Evolutionary conservation across 2,113 vertebrate species (phyloP).

Genomic region (Eretmodus cyanostictus): DNA sequence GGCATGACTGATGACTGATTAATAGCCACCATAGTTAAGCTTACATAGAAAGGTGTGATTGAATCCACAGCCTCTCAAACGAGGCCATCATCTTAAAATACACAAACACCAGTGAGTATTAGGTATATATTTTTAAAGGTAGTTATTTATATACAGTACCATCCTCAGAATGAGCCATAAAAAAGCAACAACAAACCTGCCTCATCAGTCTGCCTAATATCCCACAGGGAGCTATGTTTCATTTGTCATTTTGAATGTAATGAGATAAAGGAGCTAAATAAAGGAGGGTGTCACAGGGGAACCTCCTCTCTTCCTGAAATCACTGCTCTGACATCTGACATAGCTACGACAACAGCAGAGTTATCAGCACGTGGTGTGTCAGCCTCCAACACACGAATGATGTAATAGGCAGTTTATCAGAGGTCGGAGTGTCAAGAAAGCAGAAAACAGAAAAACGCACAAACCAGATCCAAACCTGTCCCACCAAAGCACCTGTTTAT

Average conservation of each 20-base stretch:
- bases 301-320: constrained; percentile 18
- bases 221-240: constrained; percentile 32
- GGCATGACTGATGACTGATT: constrained; percentile 34
- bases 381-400: constrained; percentile 9
- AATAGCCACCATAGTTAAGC: constrained; percentile 21
- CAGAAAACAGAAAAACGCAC: not conserved
- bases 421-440: constrained; percentile 28
- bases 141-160: not conserved
- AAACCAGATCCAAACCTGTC: not conserved
- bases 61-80: constrained; percentile 20
- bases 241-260: constrained; percentile 40
- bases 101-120: not conserved
- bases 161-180: not conserved
- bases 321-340: constrained; percentile 17
- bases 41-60: constrained; percentile 7
- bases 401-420: constrained; percentile 32
- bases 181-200: not conserved
- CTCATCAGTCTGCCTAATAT: constrained; percentile 10
- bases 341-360: not conserved
- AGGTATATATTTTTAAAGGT: constrained; percentile 13
- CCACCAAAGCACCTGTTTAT: constrained; percentile 12
- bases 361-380: constrained; percentile 11
- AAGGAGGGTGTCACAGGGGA: constrained; percentile 9
- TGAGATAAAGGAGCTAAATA: constrained; percentile 34
- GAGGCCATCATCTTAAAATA: constrained; percentile 31